Evolutionary conservation across 2,797 vertebrate genomes (phyloP).

Genomic region (Parambassis ranga): DNA sequence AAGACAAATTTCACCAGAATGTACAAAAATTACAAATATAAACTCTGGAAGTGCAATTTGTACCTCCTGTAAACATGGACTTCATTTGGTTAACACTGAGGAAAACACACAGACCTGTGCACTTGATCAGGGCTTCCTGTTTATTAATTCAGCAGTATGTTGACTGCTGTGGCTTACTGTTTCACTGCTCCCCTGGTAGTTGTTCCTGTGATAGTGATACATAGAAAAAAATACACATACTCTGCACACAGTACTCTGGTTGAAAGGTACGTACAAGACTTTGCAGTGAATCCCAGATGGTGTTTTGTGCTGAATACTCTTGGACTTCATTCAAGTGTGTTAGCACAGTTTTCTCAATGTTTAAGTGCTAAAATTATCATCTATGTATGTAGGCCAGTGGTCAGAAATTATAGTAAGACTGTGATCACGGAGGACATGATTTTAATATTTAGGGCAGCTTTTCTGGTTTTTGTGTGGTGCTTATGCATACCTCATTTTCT

Average conservation of each 20-base stretch:
- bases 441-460: not conserved
- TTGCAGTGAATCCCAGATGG: not conserved
- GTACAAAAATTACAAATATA: too few species aligned
- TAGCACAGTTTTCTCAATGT: constrained; percentile 4
- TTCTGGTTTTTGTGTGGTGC: not conserved
- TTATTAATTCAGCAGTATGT: constrained; percentile 47
- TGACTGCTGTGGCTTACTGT: constrained; percentile 11
- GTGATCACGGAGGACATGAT: not conserved
- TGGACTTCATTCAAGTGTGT: not conserved
- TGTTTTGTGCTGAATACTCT: not conserved
- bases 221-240: not conserved
- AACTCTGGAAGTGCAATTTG: too few species aligned
- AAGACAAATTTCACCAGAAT: too few species aligned
- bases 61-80: too few species aligned
- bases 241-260: not conserved
- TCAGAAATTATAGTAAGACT: not conserved
- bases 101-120: not conserved
- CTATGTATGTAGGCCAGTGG: not conserved
- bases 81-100: not conserved
- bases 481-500: not conserved
- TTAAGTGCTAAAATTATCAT: not conserved
- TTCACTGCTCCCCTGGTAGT: constrained; percentile 36
- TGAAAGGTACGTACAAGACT: not conserved
- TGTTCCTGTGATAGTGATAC: constrained; percentile 19
- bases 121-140: not conserved